Conservation (phyloP, 2,888 invertebrate species). For the Cinara cedri region DNA sequence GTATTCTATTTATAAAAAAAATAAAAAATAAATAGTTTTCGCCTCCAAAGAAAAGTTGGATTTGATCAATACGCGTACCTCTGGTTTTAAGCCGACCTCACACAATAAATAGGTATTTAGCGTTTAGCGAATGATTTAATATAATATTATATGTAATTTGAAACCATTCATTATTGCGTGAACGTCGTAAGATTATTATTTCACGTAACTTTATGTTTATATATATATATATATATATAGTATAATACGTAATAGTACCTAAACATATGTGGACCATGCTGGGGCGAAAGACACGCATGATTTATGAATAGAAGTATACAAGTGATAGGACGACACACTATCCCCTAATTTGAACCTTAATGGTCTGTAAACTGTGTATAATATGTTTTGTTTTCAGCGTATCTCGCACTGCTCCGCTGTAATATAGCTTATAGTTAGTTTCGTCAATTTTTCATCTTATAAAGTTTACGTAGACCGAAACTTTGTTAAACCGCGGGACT, state of each 20-base stretch:
- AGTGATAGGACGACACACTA: slow-evolving; percentile 14
- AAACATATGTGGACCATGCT: not conserved
- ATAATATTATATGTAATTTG: not conserved
- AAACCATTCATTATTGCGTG: too few relatives aligned
- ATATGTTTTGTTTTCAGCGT: slow-evolving; percentile 14
- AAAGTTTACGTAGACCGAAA: slow-evolving; percentile 22
- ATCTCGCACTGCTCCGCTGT: not conserved
- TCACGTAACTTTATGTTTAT: not conserved
- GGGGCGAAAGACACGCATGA: not conserved
- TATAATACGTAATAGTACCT: too few relatives aligned
- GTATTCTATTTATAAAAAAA: too few relatives aligned
- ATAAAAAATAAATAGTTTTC: too few relatives aligned
- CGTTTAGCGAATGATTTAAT: not conserved
- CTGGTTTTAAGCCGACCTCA: too few relatives aligned
- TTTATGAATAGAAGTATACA: slow-evolving; percentile 31
- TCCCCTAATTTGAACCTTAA: slow-evolving; percentile 20
- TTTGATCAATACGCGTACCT: too few relatives aligned
- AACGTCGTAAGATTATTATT: not conserved
- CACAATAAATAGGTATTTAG: too few relatives aligned
- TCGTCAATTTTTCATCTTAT: slow-evolving; percentile 11
- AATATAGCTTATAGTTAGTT: not conserved
- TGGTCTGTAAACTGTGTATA: slow-evolving; percentile 18
- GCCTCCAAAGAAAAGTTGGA: too few relatives aligned
- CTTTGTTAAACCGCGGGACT: not conserved
- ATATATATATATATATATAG: too few relatives aligned